Percentiles rank a stretch among this genome's conserved stretches.
phyloP scores from a whole-genome alignment of 2,888 invertebrate species.

The Melieria picta region DNA sequence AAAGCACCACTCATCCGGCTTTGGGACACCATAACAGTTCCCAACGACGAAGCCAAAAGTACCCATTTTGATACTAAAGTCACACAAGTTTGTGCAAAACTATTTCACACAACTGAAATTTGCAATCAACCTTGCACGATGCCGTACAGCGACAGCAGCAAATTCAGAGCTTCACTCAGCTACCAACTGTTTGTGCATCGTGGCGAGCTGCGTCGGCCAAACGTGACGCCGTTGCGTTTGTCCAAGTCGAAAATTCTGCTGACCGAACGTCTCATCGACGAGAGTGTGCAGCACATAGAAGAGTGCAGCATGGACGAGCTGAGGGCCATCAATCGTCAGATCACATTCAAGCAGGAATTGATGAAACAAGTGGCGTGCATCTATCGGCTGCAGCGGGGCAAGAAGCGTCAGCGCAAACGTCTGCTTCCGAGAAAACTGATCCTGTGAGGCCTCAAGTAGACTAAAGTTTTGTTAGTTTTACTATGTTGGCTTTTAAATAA shows the following conservation, averaged over 20 bases:
- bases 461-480: too few relatives aligned
- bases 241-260: constrained; percentile 53
- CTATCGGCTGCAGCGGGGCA: not conserved
- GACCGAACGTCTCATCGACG: constrained; percentile 50
- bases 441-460: too few relatives aligned
- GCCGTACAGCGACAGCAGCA: not conserved
- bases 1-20: too few relatives aligned
- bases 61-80: too few relatives aligned
- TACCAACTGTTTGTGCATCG: constrained; percentile 53
- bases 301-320: constrained; percentile 50
- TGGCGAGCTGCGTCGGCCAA: constrained; percentile 49
- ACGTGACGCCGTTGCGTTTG: constrained; percentile 48
- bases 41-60: too few relatives aligned
- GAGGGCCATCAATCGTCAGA: constrained; percentile 50
- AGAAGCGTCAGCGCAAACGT: too few relatives aligned
- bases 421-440: too few relatives aligned
- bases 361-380: constrained; percentile 48
- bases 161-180: constrained; percentile 42
- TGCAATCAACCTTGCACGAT: constrained; percentile 12
- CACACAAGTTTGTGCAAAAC: too few relatives aligned
- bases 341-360: constrained; percentile 51
- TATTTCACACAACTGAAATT: too few relatives aligned
- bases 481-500: too few relatives aligned
- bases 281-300: constrained; percentile 49
- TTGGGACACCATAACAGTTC: too few relatives aligned